Base-by-base conservation (phyloP, 2,113 vertebrate genomes). In the Eublepharis macularius region DNA sequence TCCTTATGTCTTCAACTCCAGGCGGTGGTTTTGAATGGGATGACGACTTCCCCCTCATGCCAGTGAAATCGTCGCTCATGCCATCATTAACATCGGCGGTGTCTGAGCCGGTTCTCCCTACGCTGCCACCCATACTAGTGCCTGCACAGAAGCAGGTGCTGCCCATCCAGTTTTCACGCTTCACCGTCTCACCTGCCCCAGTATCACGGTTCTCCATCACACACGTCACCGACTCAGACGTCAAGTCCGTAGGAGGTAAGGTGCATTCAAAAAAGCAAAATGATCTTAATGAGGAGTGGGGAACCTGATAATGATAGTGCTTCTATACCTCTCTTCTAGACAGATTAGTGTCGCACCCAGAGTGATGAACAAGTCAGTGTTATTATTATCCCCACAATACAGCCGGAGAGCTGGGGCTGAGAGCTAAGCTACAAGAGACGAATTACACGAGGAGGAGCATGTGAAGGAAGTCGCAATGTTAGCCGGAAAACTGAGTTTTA, bases 161-260 rank as follows among this genome's bases (percentile, higher is more conserved):
- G 47, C 92, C 95, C 0, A 84, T 92, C 39, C 95, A 95, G 87
- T 96, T 95, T 89, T 98, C 98, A 49, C 97, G 98, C 24, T 99
- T 99, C 97, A 98, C 97, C 0, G 98, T 99, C 49, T 99, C 98
- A 0, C 98, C 98, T 0, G 96, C 98, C 74, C 94, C 90, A 0
- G 93, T 95, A 29, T 99, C 98, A 49, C 97, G 98, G 11, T 99
- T 99, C 95, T 99, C 98, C 94, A 99, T 99, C 94, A 99, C 98
- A 4, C 98, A 99, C 45, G 97, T 99, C 90, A 97, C 98, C 0
- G 98, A 99, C 94, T 96, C 97, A 0, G 98, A 98, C n/a, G 91
- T 97, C 84, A 96, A 97, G 82, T 96, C 97, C 1, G 92, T 91
- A 81, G 96, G 96, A 98, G 98, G 98, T 99, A 91, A 96, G 96